Conservation (phyloP, 2,113 vertebrate genomes). For the Serinus canaria region DNA sequence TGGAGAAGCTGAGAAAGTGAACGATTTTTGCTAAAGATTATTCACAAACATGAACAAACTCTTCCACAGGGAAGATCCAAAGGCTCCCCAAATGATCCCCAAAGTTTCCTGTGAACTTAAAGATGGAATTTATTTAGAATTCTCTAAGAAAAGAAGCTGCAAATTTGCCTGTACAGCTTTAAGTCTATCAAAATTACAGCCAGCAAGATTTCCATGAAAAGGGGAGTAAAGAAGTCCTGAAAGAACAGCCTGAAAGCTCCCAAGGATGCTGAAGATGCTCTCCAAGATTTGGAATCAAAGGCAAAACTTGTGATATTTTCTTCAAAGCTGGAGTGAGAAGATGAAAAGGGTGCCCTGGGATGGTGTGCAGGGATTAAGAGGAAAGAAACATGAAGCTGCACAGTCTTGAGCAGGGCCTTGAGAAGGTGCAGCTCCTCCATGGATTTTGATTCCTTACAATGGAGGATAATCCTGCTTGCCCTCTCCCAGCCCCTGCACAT, state of each 20-base stretch:
- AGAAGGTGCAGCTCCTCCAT: neutral
- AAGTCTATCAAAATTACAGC: neutral
- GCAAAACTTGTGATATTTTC: neutral
- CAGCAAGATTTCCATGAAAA: neutral
- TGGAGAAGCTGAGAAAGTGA: neutral
- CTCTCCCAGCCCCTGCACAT: neutral
- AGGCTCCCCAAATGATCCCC: neutral
- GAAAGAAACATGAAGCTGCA: neutral
- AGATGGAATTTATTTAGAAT: neutral
- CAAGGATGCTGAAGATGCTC: neutral
- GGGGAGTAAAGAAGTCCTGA: neutral
- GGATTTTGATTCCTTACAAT: neutral
- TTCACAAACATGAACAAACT: neutral
- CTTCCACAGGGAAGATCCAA: neutral
- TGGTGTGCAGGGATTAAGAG: neutral
- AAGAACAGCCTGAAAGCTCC: neutral
- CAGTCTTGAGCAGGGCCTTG: neutral
- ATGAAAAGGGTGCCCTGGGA: neutral
- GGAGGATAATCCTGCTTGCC: neutral
- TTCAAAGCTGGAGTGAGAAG: neutral
- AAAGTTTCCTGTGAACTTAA: neutral
- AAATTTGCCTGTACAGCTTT: neutral
- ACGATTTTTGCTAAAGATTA: neutral
- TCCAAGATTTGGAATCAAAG: neutral
- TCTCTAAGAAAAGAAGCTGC: neutral